Evolutionary conservation across 1,140 invertebrate species (phyloP).

Genomic region (Drosophila sp.): DNA sequence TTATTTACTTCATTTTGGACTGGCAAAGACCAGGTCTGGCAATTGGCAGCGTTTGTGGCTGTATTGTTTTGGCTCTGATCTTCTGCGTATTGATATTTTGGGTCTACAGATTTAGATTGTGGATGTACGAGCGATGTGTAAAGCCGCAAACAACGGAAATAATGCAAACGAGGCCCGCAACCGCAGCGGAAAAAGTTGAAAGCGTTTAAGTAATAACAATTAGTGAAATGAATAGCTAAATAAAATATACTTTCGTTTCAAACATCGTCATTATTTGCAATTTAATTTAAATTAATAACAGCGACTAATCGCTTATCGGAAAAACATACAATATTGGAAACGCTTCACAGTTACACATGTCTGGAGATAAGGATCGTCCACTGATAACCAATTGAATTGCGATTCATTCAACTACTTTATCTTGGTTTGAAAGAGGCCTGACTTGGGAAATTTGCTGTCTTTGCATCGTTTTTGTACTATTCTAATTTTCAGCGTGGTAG

Average conservation of each 20-base stretch:
- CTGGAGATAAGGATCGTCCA: constrained; percentile 11
- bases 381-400: constrained; percentile 9
- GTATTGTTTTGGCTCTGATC: constrained; percentile 50
- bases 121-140: constrained; percentile 34
- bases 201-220: constrained; percentile 16
- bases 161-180: constrained; percentile 1
- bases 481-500: too few relatives aligned
- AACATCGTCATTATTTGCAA: too few relatives aligned
- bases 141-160: constrained; percentile 25
- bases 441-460: too few relatives aligned
- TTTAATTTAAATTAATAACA: too few relatives aligned
- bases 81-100: constrained; percentile 63
- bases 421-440: too few relatives aligned
- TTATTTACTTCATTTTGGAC: constrained; percentile 76
- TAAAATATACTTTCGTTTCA: neutral
- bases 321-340: neutral
- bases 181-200: constrained; percentile 3
- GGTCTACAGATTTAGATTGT: constrained; percentile 52
- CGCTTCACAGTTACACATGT: constrained; percentile 5
- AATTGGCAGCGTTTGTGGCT: constrained; percentile 61
- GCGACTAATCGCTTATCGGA: constrained; percentile 4
- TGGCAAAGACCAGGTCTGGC: constrained; percentile 67
- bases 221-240: neutral
- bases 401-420: too few relatives aligned
- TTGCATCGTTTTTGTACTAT: too few relatives aligned